Conservation (phyloP, 2,113 vertebrate genomes). For the Vicugna pacos region DNA sequence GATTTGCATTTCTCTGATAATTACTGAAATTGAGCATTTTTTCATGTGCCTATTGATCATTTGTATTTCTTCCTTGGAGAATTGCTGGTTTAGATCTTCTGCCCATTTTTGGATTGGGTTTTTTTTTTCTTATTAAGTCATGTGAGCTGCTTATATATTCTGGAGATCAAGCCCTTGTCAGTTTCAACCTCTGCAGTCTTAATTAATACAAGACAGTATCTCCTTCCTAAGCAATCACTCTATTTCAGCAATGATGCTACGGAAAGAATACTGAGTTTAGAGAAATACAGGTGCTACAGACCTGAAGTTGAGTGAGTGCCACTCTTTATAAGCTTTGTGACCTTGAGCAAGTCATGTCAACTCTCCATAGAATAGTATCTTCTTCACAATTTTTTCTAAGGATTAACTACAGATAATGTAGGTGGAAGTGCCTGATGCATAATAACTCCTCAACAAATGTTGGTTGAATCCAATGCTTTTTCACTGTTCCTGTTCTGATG, state of each 20-base stretch:
- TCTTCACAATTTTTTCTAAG: background rate
- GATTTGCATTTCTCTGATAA: too few relatives aligned
- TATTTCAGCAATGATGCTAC: background rate
- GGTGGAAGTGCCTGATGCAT: background rate
- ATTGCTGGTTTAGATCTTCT: too few relatives aligned
- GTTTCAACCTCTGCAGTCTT: background rate
- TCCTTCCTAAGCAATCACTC: background rate
- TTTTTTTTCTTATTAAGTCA: too few relatives aligned
- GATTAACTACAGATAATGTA: background rate
- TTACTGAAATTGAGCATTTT: too few relatives aligned
- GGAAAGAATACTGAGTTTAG: background rate
- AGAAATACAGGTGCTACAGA: background rate
- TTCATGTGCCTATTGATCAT: too few relatives aligned
- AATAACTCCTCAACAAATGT: background rate
- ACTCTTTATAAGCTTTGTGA: background rate
- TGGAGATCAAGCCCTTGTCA: too few relatives aligned
- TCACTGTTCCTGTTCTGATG: constrained; percentile 24
- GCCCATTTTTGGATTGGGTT: too few relatives aligned
- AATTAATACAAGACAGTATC: background rate
- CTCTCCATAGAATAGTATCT: background rate
- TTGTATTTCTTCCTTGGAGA: too few relatives aligned
- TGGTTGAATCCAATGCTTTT: background rate
- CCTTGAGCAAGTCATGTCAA: background rate
- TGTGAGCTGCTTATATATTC: too few relatives aligned
- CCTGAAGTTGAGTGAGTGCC: background rate